Base-by-base conservation (phyloP, 2,113 vertebrate species). In the Hymenochirus boettgeri region DNA sequence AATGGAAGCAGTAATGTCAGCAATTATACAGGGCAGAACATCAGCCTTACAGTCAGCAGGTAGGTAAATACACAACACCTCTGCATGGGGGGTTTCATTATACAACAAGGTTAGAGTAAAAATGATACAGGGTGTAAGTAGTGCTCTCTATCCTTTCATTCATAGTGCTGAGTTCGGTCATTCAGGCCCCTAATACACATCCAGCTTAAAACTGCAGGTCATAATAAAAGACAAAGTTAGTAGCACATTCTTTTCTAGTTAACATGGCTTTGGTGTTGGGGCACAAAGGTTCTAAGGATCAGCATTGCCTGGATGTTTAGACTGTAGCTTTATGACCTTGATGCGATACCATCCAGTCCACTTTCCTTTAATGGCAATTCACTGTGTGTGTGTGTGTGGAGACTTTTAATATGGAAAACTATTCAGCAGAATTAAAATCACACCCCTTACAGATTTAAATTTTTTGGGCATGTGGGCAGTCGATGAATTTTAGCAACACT, bases 291-390 rank as follows among this genome's bases (percentile, higher is more conserved):
- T 51, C 54, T 51, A 53, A 52, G 56, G 13, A 45, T 50, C 56
- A 29, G 65, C 57, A 60, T 23, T 33, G 56, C 57, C 57, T 60
- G 25, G 9, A 53, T 24, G 23, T 60, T 53, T 60, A 60, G 29
- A 25, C 47, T 60, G 56, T 31, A 69, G 31, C 29, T 60, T 53
- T 29, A 26, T 60, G 56, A 59, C 65, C 65, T 60, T 60, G 65
- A 50, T 60, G 25, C 53, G 24, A 69, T 45, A 45, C 25, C 17
- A 8, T 53, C 48, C 18, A 31, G 23, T 69, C 47, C 45, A 60
- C 65, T 69, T 57, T 57, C 56, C 47, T 53, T 60, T 37, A 60
- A 69, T 69, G 52, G 48, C 45, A 53, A 53, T 18, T n/a, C n/a
- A n/a, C n/a, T n/a, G n/a, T n/a, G n/a, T n/a, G n/a, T n/a, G n/a